phyloP scores from a whole-genome alignment of 2,113 vertebrate species.

The Orcinus orca region DNA sequence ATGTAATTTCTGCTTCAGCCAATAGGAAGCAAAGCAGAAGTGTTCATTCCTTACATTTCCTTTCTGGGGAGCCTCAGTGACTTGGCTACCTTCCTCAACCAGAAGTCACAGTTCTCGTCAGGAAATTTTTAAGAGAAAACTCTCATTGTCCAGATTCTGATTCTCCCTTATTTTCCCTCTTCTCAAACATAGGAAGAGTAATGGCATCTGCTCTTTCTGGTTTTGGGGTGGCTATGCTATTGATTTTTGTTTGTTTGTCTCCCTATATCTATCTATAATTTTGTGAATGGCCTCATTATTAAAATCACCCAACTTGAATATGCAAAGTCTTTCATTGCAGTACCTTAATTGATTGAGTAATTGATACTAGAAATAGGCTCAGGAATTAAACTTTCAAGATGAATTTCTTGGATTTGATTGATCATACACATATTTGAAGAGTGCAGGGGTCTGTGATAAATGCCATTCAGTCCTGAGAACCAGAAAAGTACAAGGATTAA shows the following conservation, averaged over 20 bases:
- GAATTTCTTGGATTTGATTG: background rate
- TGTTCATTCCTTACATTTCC: background rate
- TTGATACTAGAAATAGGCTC: background rate
- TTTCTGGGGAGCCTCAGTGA: background rate
- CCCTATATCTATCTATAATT: background rate
- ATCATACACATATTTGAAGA: background rate
- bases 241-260: background rate
- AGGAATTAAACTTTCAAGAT: background rate
- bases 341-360: background rate
- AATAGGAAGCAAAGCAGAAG: background rate
- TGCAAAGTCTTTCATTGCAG: background rate
- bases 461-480: background rate
- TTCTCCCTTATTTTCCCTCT: rapidly evolving
- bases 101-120: background rate
- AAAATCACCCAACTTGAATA: background rate
- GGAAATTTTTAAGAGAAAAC: background rate
- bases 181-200: background rate
- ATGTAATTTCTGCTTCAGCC: background rate
- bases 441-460: background rate
- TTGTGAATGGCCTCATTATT: background rate
- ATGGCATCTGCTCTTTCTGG: background rate
- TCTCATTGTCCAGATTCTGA: background rate
- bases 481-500: background rate
- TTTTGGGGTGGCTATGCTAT: background rate
- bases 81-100: background rate